Evolutionary conservation across 1,140 invertebrate species (phyloP), one percentile per base, ranked within the genome.

Genomic region (Ectropis grisescens): DNA sequence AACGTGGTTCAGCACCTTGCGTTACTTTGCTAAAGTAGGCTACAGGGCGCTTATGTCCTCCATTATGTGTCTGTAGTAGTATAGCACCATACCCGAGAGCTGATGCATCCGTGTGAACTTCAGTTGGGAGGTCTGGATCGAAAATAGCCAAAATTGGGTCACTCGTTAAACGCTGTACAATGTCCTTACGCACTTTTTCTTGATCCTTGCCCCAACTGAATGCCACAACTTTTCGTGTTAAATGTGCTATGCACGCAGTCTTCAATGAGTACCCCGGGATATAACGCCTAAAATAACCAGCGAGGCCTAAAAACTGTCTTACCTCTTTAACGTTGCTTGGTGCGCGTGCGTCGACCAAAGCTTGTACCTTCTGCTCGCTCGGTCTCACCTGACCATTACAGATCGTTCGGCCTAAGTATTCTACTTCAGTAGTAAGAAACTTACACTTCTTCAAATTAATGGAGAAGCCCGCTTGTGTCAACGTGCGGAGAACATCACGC

Each of bases 211-310:
- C 39, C 57, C 57, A 66, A 12, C 34, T 13, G 35, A 57, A 57
- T 4, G 7, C 2, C 1, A 31, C 33, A 25, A 38, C 30, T 29
- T 69, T 71, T 24, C 30, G 37, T 8, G 45, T 28, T 5, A 71
- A 33, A 7, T 45, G 19, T 0, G 52, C 53, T 9, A 74, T 39
- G n/a, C 53, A 56, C 2, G 28, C 45, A 3, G 50, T 52, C 29
- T 46, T 53, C 4, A n/a, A 23, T 0, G 61, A 45, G 29, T 56
- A 72, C 11, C 41, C 25, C 8, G 35, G 7, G 1, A 74, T 51
- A 29, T 72, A 76, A 31, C 45, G 46, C 4, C 67, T 19, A 36
- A 78, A 76, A 35, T 64, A 72, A 2, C 67, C 51, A 0, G 58
- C 64, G 0, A 78, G 25, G 0, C 62, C 61, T 4, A 65, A 35